Conservation (phyloP, 2,888 invertebrate species). For the Formica aserva region DNA sequence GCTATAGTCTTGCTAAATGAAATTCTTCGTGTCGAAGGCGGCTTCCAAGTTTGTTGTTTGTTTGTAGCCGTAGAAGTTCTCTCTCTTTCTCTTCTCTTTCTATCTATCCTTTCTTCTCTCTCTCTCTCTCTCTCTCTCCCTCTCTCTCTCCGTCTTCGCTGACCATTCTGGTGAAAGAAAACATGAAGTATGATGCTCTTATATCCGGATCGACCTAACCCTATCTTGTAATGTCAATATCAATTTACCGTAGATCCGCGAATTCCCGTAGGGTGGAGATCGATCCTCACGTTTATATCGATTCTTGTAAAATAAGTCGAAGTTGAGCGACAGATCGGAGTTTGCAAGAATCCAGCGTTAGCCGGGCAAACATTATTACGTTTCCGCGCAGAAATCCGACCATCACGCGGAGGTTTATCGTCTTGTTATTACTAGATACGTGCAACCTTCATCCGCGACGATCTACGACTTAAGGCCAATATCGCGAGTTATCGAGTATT, state of each 20-base stretch:
- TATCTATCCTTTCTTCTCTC: background rate
- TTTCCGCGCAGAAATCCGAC: constrained; percentile 64
- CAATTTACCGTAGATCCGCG: constrained; percentile 72
- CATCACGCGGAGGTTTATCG: constrained; percentile 48
- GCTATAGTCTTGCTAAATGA: constrained; percentile 25
- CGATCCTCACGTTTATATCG: constrained; percentile 71
- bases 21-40: constrained; percentile 33
- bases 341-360: constrained; percentile 61
- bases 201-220: constrained; percentile 53
- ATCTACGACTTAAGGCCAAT: constrained; percentile 46
- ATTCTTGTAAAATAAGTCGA: constrained; percentile 72
- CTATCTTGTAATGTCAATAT: constrained; percentile 67
- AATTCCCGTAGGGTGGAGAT: constrained; percentile 45
- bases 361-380: constrained; percentile 72
- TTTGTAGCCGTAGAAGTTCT: constrained; percentile 26
- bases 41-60: constrained; percentile 38
- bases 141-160: background rate
- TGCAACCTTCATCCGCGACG: constrained; percentile 29
- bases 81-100: background rate
- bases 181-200: constrained; percentile 53
- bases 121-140: background rate
- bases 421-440: constrained; percentile 53
- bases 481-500: constrained; percentile 49
- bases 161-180: constrained; percentile 47
- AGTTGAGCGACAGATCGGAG: constrained; percentile 63